Evolutionary conservation across 2,888 invertebrate genomes (phyloP), one percentile per base, ranked within the genome.

Genomic region (Acronicta psi): DNA sequence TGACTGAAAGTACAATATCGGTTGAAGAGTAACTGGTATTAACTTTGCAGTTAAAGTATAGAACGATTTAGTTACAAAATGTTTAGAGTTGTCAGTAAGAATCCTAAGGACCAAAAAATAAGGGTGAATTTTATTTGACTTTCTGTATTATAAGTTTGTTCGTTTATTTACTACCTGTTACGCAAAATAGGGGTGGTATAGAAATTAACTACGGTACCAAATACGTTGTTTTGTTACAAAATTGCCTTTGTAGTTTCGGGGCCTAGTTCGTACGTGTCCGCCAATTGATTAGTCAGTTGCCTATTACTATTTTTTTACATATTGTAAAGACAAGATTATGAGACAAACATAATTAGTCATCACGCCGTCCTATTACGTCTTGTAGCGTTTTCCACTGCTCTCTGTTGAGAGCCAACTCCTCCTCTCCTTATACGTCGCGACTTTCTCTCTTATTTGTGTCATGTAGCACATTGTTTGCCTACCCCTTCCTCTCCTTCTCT

Each of bases 121-220:
- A n/a, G 37, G 61, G 43, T 58, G 16, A 54, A 29, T 59, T 65
- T 79, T 9, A 13, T n/a, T 37, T 59, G 40, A 23, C 5, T 5
- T 8, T 13, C 2, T 9, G 0, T 0, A 13, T 17, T 6, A 0
- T 60, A 46, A 37, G 25, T 59, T 69, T 60, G 73, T 53, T 14
- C 6, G 9, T 43, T 38, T 42, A 51, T 46, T n/a, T n/a, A 73
- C 79, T 86, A 87, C 87, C 87, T 87, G 87, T 86, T 86, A 84
- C 78, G 81, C 78, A 81, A 84, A 80, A 72, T 64, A 76, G 79
- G 82, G 82, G 79, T 82, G 67, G 72, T 29, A 62, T 68, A 66
- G 58, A 73, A 50, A 77, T 76, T 77, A 68, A 73, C 57, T 64
- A 59, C 46, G 69, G 67, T 61, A 66, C 73, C 25, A 59, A 80